Conservation (phyloP, 1,140 invertebrate genomes). For the Brachionus asplanchnoidis region DNA sequence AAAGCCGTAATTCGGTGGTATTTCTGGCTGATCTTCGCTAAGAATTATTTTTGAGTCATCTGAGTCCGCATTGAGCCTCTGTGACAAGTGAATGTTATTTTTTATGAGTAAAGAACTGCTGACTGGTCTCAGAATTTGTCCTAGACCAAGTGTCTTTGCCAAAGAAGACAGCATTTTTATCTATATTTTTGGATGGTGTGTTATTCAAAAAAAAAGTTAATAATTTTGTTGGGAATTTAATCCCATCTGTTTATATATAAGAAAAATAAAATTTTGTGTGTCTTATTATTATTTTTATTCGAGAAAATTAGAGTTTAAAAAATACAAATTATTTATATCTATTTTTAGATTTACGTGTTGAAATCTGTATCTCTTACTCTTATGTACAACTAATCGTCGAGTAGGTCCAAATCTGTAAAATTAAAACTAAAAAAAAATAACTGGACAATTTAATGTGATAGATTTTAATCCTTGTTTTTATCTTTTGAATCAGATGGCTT, state of each 20-base stretch:
- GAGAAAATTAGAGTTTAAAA: slow-evolving; percentile 9
- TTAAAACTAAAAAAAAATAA: neutral
- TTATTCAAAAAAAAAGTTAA: too few species aligned
- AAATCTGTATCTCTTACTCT: slow-evolving; percentile 4
- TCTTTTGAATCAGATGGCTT: slow-evolving; percentile 34
- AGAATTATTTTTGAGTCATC: slow-evolving; percentile 9
- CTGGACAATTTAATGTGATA: neutral
- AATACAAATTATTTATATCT: neutral
- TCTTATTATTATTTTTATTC: neutral
- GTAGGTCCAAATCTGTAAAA: neutral
- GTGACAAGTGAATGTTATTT: neutral
- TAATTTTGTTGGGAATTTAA: neutral
- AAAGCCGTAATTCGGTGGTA: slow-evolving; percentile 31
- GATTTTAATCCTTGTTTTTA: slow-evolving; percentile 25
- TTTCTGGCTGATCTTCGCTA: slow-evolving; percentile 1
- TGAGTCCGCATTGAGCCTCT: neutral
- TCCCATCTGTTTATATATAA: neutral
- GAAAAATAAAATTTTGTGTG: neutral
- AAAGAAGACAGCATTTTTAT: neutral
- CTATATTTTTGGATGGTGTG: too few species aligned
- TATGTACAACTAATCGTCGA: neutral
- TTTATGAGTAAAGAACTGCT: neutral
- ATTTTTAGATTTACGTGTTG: neutral
- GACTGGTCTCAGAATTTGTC: neutral
- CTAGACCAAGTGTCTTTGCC: neutral